Base-by-base conservation (phyloP, 2,888 invertebrate genomes). In the Alloplasta piceator region DNA sequence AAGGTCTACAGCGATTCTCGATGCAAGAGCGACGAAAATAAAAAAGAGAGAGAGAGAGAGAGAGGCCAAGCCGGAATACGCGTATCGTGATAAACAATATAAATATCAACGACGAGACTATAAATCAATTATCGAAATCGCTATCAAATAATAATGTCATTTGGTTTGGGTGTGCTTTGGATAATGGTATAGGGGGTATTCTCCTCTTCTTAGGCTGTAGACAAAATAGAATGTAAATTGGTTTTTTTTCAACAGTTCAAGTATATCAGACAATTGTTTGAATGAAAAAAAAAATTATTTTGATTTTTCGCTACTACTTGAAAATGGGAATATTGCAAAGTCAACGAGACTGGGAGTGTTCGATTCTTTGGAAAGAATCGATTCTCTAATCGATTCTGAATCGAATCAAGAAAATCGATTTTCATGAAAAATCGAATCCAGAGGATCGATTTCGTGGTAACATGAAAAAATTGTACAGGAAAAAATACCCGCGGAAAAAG, bases 181-280 rank as follows among this genome's bases (percentile, higher is more conserved):
- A 88, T 91, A 89, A 90, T 89, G 90, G 89, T 89, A 88, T 64
- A 92, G 92, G 92, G 91, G 91, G 26, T 66, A 87, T 79, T 87
- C 92, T 93, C 93, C 93, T 94, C 94, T 94, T 94, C 94, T 94
- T 94, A 94, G 93, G 94, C 94, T 94, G 94, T 93, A 93, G 93
- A 93, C 93, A 93, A 92, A 94, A 92, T 90, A 91, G 90, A 91
- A 92, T 89, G 88, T 86, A 90, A 89, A 89, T 82, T 67, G 78
- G 58, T 80, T 84, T 80, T 82, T 71, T 83, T 76, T 61, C 14
- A 56, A 81, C 68, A 66, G 67, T 9, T 14, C 26, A 12, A 50
- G 14, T 38, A 10, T 71, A 71, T 61, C 38, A 71, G 60, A 52
- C 12, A 12, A 16, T 52, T 12, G 52, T 14, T 36, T 6, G 58